Evolutionary conservation across 2,888 invertebrate species (phyloP).

Genomic region (Ashinkailepas kermadecensis): DNA sequence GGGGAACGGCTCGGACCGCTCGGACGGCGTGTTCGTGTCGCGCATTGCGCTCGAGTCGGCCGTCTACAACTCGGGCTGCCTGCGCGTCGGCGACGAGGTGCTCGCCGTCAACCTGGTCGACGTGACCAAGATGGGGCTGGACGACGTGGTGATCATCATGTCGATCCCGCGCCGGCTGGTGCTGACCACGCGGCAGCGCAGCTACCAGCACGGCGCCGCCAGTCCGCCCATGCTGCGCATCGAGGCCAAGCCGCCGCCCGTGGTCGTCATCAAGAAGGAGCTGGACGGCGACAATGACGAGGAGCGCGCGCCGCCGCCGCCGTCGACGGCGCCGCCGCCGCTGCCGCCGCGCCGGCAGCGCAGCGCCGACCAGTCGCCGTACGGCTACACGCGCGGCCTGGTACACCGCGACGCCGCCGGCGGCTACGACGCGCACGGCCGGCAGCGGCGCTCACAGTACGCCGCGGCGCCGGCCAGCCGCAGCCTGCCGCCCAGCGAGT

Average conservation of each 20-base stretch:
- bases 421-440: constrained; percentile 27
- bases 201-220: constrained; percentile 35
- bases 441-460: constrained; percentile 25
- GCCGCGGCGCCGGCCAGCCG: constrained; percentile 43
- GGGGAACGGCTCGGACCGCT: constrained; percentile 93
- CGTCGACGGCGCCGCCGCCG: constrained; percentile 33
- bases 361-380: constrained; percentile 32
- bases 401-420: constrained; percentile 22
- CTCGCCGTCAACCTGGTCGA: constrained; percentile 96
- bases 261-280: constrained; percentile 79
- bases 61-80: constrained; percentile 92
- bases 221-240: constrained; percentile 32
- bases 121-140: constrained; percentile 93
- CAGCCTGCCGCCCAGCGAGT: constrained; percentile 27
- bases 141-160: constrained; percentile 99
- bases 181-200: constrained; percentile 73
- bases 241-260: constrained; percentile 73
- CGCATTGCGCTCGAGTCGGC: constrained; percentile 91
- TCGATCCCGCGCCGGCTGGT: constrained; percentile 94
- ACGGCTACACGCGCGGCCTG: constrained; percentile 28
- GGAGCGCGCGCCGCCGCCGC: constrained; percentile 35
- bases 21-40: constrained; percentile 97
- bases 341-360: constrained; percentile 33
- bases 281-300: constrained; percentile 62
- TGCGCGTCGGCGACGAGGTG: constrained; percentile 95